Conservation (phyloP, 2,113 vertebrate genomes). For the Papio anubis region DNA sequence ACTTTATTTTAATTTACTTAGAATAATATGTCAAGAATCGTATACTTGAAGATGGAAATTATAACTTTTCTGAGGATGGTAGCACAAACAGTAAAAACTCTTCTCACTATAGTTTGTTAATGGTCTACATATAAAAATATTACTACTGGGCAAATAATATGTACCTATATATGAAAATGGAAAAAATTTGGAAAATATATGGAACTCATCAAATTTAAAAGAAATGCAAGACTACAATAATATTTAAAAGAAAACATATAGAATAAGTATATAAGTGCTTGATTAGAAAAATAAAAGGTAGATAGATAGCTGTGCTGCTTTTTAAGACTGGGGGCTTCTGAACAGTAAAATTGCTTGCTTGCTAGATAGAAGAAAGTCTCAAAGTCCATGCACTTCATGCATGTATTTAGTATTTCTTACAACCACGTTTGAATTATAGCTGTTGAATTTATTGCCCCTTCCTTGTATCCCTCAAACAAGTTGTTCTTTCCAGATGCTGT, state of each 20-base stretch:
- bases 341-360: background rate
- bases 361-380: background rate
- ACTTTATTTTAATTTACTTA: background rate
- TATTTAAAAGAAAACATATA: background rate
- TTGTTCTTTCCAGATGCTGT: background rate
- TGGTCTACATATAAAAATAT: background rate
- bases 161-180: background rate
- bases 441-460: background rate
- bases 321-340: background rate
- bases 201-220: background rate
- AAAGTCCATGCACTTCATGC: background rate
- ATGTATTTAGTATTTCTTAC: background rate
- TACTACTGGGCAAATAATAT: background rate
- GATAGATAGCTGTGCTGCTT: background rate
- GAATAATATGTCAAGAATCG: constrained; percentile 13
- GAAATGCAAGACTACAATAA: background rate
- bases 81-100: background rate
- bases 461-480: background rate
- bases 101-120: background rate
- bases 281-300: background rate
- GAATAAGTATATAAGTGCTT: background rate
- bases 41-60: background rate
- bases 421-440: background rate
- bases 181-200: background rate
- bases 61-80: background rate